Base-by-base conservation (phyloP, 2,797 vertebrate species). In the Spinibarbus caldwelli region DNA sequence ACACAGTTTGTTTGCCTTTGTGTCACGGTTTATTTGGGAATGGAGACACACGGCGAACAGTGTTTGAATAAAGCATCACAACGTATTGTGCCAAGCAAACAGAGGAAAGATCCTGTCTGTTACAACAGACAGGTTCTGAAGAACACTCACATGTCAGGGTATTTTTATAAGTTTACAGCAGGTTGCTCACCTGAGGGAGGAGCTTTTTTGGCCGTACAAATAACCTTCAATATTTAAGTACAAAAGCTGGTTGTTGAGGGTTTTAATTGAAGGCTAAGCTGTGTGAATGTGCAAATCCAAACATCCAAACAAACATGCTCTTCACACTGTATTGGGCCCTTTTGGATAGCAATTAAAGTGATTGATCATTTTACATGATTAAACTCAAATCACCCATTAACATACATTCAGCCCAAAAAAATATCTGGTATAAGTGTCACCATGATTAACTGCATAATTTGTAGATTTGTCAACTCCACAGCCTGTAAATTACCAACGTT, bases 51-150 rank as follows among this genome's bases (percentile, higher is more conserved):
- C 11, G 57, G 38, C 41, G 12, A 54, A 36, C 82, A 34, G 31
- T 82, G 88, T 89, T 88, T 88, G 73, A 83, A 81, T 59, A 85
- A 49, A 80, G n/a, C 85, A 87, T 64, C 72, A 21, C 36, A 34
- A 41, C 31, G 64, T 77, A 83, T 79, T 83, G 54, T 71, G 70
- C 67, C 62, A 86, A 88, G 75, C 85, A 88, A 88, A 90, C 67
- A 75, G 84, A 9, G 68, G 73, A 85, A 71, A 86, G 45, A 71
- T 64, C 34, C 68, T 45, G 68, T 31, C 29, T 67, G 68, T 77
- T 62, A 43, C 38, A 71, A 62, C 23, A 23, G 31, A 4, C 23
- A 5, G 9, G 14, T 79, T 71, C 36, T 80, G 62, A 62, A 52
- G 36, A 49, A 62, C 36, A 21, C 67, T 77, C 47, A 68, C 29